Evolutionary conservation across 2,888 invertebrate genomes (phyloP).

Genomic region (Myopa tessellatipennis): DNA sequence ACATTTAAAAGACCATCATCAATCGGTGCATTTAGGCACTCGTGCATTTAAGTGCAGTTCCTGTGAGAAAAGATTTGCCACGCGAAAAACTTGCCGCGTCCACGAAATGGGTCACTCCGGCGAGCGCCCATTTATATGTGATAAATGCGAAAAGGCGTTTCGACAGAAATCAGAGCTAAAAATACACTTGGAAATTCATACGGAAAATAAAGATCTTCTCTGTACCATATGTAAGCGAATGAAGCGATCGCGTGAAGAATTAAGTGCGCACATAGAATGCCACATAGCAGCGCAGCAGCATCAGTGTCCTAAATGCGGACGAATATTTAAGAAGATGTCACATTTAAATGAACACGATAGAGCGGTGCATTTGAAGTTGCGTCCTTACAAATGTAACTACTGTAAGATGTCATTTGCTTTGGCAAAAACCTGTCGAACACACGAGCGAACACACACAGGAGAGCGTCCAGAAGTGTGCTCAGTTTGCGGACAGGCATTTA

Average conservation of each 20-base stretch:
- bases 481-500: conserved; percentile 20
- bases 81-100: conserved; percentile 36
- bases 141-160: conserved; percentile 41
- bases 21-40: conserved; percentile 43
- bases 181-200: conserved; percentile 44
- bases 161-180: conserved; percentile 39
- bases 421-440: conserved; percentile 37
- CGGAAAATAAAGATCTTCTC: conserved; percentile 40
- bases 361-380: conserved; percentile 43
- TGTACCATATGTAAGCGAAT: conserved; percentile 46
- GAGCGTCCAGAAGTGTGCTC: conserved; percentile 25
- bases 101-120: conserved; percentile 45
- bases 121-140: conserved; percentile 41
- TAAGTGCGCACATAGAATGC: conserved; percentile 40
- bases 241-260: conserved; percentile 35
- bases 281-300: conserved; percentile 42
- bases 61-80: conserved; percentile 45
- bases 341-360: conserved; percentile 44
- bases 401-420: conserved; percentile 42
- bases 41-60: conserved; percentile 42
- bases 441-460: conserved; percentile 39
- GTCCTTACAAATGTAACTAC: conserved; percentile 43
- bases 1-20: conserved; percentile 43
- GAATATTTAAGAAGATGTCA: conserved; percentile 39
- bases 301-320: conserved; percentile 44